phyloP scores from a whole-genome alignment of 2,113 vertebrate species.

The Datnioides undecimradiatus region DNA sequence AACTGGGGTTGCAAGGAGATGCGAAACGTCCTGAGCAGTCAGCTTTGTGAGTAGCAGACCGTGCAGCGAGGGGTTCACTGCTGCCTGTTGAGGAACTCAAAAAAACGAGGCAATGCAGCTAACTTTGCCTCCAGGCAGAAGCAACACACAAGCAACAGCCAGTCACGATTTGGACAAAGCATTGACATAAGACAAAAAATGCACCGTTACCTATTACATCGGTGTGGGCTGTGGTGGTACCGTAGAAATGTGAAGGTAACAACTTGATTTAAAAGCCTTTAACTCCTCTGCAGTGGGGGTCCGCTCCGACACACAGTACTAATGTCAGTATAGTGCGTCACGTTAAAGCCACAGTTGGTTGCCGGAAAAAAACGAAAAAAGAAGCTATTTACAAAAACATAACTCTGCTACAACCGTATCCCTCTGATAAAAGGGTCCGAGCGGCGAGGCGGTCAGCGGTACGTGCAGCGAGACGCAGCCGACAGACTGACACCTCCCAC shows the following conservation, averaged over 20 bases:
- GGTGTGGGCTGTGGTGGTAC: background rate
- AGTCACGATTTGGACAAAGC: constrained; percentile 1
- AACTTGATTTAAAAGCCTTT: constrained; percentile 53
- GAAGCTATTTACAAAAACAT: constrained; percentile 40
- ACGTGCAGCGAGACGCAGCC: constrained; percentile 39
- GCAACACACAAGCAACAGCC: background rate
- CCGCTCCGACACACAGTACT: constrained; percentile 47
- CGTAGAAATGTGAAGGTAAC: constrained; percentile 3
- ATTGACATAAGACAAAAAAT: background rate
- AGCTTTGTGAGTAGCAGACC: background rate
- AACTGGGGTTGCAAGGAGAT: background rate
- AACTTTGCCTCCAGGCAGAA: constrained; percentile 48
- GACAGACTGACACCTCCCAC: constrained; percentile 66
- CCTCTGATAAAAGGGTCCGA: background rate
- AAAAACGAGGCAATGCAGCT: constrained; percentile 36
- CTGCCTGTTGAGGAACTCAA: constrained; percentile 58
- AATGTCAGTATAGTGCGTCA: constrained; percentile 74
- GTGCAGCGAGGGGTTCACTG: constrained; percentile 23
- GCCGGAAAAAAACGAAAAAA: constrained; percentile 12
- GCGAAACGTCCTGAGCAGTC: background rate
- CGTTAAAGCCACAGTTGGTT: constrained; percentile 77
- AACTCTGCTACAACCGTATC: background rate
- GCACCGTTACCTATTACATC: constrained; percentile 66
- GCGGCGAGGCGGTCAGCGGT: constrained; percentile 12
- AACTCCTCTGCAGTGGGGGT: constrained; percentile 68